Evolutionary conservation across 2,888 invertebrate species (phyloP).

Genomic region (Ormyrus nitidulus): DNA sequence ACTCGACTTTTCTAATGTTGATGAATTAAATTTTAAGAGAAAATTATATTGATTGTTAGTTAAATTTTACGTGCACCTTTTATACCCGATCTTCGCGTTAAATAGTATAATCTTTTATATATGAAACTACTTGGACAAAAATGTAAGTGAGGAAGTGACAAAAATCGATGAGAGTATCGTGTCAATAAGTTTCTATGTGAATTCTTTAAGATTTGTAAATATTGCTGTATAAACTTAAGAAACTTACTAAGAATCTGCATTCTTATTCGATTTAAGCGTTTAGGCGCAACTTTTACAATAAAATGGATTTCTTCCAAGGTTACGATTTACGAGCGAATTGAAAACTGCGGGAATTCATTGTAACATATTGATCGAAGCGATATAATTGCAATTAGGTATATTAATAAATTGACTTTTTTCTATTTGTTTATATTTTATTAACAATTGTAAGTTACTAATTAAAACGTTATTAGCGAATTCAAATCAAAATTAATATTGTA

Average conservation of each 20-base stretch:
- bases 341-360: conserved; percentile 16
- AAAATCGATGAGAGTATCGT: conserved; percentile 56
- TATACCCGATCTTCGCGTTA: conserved; percentile 61
- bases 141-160: conserved; percentile 49
- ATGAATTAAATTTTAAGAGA: conserved; percentile 12
- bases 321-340: conserved; percentile 22
- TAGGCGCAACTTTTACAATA: conserved; percentile 19
- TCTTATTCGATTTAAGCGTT: conserved; percentile 28
- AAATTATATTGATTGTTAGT: conserved; percentile 22
- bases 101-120: conserved; percentile 63
- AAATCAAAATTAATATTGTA: conserved; percentile 23
- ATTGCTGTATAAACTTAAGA: conserved; percentile 63
- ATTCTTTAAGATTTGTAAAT: conserved; percentile 65
- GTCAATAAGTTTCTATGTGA: conserved; percentile 63
- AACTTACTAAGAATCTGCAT: conserved; percentile 43
- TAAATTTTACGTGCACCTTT: conserved; percentile 59
- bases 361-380: conserved; percentile 39
- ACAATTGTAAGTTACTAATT: not conserved
- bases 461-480: not conserved
- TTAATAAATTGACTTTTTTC: conserved; percentile 23
- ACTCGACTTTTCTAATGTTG: conserved; percentile 16
- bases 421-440: conserved; percentile 1
- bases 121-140: conserved; percentile 53
- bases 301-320: conserved; percentile 2
- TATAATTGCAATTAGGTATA: conserved; percentile 8